These are phyloP conservation scores for Ectemnius lituratus DNA, from an alignment of 2,888 invertebrate species.

Conservation along the genomic window DNA sequence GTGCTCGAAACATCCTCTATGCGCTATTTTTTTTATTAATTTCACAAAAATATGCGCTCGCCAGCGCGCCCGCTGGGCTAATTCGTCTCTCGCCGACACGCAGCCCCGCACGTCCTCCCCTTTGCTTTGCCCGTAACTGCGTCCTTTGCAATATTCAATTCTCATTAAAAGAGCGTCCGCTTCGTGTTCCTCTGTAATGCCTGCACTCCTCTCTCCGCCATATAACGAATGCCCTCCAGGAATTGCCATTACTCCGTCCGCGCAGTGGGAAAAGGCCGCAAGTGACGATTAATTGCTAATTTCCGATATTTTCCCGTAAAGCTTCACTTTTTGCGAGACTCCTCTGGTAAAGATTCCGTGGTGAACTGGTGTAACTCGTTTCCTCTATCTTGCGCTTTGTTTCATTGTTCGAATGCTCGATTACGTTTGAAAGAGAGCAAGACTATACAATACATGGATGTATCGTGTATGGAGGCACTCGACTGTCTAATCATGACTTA, in stretches of 20 bases:
- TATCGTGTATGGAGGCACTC: too few species aligned
- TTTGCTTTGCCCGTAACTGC: slow-evolving; percentile 7
- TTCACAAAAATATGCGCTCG: slow-evolving; percentile 47
- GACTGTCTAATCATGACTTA: too few species aligned
- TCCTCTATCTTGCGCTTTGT: too few species aligned
- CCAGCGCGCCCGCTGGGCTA: slow-evolving; percentile 31
- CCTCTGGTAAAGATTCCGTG: too few species aligned
- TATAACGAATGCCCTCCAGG: not conserved
- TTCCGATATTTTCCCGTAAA: slow-evolving; percentile 1
- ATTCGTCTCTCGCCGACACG: slow-evolving; percentile 41
- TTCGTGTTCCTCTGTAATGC: not conserved
- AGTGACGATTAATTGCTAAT: slow-evolving; percentile 5
- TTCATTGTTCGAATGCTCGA: too few species aligned
- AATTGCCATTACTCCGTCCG: slow-evolving; percentile 1
- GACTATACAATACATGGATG: too few species aligned
- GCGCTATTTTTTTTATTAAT: slow-evolving; percentile 51
- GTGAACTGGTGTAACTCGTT: too few species aligned
- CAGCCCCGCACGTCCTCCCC: slow-evolving; percentile 19
- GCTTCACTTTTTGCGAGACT: not conserved
- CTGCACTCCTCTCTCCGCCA: not conserved
- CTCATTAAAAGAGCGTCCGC: slow-evolving; percentile 14
- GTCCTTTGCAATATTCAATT: slow-evolving; percentile 38
- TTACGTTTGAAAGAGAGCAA: too few species aligned
- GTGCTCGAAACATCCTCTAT: slow-evolving; percentile 27
- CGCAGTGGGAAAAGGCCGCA: not conserved